These are phyloP conservation scores for Sebastes fasciatus DNA, from an alignment of 2,113 vertebrate species.

Conservation along the genomic window DNA sequence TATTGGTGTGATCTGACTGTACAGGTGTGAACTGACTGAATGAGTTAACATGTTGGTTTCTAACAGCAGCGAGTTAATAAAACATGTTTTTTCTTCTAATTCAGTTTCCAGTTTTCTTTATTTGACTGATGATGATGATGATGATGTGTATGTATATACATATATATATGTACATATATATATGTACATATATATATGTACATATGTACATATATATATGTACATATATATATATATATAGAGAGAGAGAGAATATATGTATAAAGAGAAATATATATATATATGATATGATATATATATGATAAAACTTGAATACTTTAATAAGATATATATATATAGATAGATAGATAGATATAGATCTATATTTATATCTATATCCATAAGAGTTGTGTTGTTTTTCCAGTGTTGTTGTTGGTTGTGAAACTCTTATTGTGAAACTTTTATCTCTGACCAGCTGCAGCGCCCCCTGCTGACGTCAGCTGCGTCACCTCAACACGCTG, in stretches of 20 bases:
- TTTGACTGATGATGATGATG: not conserved
- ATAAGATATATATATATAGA: too few relatives aligned
- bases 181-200: too few relatives aligned
- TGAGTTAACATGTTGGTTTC: constrained; percentile 19
- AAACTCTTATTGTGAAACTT: not conserved
- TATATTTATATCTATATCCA: too few relatives aligned
- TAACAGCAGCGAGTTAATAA: constrained; percentile 36
- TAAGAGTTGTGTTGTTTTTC: too few relatives aligned
- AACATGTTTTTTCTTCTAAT: constrained; percentile 13
- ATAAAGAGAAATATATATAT: too few relatives aligned
- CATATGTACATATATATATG: too few relatives aligned
- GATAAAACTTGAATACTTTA: too few relatives aligned
- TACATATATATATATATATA: too few relatives aligned
- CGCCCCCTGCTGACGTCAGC: constrained; percentile 78
- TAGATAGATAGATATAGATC: too few relatives aligned
- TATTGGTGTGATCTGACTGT: not conserved
- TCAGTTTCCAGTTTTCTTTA: not conserved
- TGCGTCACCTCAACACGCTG: constrained; percentile 24
- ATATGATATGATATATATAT: too few relatives aligned
- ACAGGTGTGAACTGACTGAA: not conserved
- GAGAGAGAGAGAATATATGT: too few relatives aligned
- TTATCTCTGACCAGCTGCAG: constrained; percentile 34
- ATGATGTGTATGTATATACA: not conserved
- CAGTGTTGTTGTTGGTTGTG: not conserved
- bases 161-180: not conserved